Base-by-base conservation (phyloP, 2,113 vertebrate genomes). In the Syngnathus floridae region DNA sequence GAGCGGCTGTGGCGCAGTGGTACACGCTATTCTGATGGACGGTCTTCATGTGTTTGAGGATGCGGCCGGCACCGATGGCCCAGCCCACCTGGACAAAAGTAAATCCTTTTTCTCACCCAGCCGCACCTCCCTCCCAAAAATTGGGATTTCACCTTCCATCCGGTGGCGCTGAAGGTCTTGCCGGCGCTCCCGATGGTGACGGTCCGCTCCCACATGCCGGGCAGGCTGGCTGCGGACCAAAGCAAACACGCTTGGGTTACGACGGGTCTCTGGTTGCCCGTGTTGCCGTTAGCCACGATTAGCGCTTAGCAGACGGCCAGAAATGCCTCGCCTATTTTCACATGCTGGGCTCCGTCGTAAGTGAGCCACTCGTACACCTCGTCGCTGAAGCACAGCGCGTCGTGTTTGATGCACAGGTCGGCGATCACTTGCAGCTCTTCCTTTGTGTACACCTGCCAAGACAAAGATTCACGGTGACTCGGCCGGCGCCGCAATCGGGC, bases 301-400 rank as follows among this genome's bases (percentile, higher is more conserved):
- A 9, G 37, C 4, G 6, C 3, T 40, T 40, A 40, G 26, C 40
- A 41, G 11, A 41, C 11, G 11, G 7, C 0, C 7, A 16, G 43
- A 16, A 5, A 5, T 10, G 48, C 66, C 84, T 14, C 87, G 98
- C 97, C 95, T 0, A 98, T 95, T 84, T 94, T 95, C 38, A 93
- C 5, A 57, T 97, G 95, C 64, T 92, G 83, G 64, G 86, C 80
- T 60, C 90, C 91, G 0, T 95, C 93, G 0, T 94, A 99, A 1
- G 93, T 92, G 76, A 98, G 81, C 95, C 95, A 98, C 87, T 99
- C 95, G 1, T 98, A 98, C 58, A 99, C 97, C 78, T 99, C 97
- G 0, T 99, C 96, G 0, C 91, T 91, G 88, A 98, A 78, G 80
- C 96, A 98, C 62, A 98, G 55, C 67, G 92, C 78, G 0, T 95